Base-by-base conservation (phyloP, 2,113 vertebrate species). In the Heteronetta atricapilla region DNA sequence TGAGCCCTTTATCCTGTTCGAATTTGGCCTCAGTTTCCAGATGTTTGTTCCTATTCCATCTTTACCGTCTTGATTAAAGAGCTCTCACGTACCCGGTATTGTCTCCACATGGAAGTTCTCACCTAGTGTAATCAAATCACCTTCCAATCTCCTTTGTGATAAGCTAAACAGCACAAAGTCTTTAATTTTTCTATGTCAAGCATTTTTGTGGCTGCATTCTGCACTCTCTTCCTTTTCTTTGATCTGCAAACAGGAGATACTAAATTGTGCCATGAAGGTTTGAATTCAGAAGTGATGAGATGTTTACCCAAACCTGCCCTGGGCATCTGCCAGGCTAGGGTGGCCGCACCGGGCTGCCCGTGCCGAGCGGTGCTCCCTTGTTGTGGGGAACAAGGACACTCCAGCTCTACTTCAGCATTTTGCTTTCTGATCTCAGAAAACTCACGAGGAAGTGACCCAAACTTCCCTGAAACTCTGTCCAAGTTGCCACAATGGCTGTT, bases 1-100 rank as follows among this genome's bases (percentile, higher is more conserved):
- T n/a, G 69, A 73, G 82, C 77, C 67, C 81, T 94, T 88, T 88
- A 42, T 92, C 73, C 82, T 73, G 50, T 94, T 90, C 66, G 80
- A 88, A 75, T 96, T 81, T 81, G 40, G 53, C 50, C 90, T 83
- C 17, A 3, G 69, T 69, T 84, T 68, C 33, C 60, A 95, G 85
- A 46, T 66, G 38, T 83, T 90, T 83, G 67, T 75, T 90, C 73
- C 77, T 88, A 36, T 76, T 81, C 76, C 94, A 76, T 60, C 82
- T 79, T 75, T 53, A 56, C 50, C 42, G 21, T 85, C 92, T 74
- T 89, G 82, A 87, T 92, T 79, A 76, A 91, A 58, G 81, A 82
- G 86, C 89, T 38, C 44, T 89, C 92, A 86, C 0, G 13, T 78
- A 84, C 20, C 82, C 0, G 0, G 20, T 59, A 55, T 86, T 95